These are phyloP conservation scores for Itoplectis maculator DNA, from an alignment of 2,888 invertebrate genomes.

Conservation along the genomic window DNA sequence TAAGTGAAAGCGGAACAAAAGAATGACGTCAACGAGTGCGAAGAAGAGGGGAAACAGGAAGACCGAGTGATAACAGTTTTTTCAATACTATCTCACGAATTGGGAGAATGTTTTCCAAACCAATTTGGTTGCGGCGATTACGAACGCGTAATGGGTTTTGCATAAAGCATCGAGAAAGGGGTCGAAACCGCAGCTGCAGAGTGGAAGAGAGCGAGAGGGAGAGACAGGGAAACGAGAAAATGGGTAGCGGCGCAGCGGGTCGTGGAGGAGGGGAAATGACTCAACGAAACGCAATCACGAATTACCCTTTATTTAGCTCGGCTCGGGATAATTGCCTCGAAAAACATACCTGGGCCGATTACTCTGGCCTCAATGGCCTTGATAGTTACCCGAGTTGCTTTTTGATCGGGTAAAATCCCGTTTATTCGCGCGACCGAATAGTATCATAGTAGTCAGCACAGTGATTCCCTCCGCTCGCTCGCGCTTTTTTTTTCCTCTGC, in stretches of 20 bases:
- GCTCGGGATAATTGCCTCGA: conserved; percentile 40
- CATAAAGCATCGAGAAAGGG: conserved; percentile 48
- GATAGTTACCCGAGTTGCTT: conserved; percentile 50
- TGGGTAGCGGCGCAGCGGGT: not conserved
- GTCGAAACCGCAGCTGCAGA: conserved; percentile 21
- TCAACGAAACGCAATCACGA: conserved; percentile 48
- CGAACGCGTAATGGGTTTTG: conserved; percentile 43
- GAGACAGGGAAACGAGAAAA: conserved; percentile 23
- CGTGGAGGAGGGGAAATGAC: conserved; percentile 19
- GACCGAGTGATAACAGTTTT: conserved; percentile 24
- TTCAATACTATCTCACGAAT: conserved; percentile 25
- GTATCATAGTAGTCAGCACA: conserved; percentile 30
- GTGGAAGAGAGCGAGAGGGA: conserved; percentile 16
- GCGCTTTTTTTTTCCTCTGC: not conserved
- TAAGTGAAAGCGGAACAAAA: not conserved
- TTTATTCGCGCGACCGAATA: conserved; percentile 35
- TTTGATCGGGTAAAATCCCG: conserved; percentile 41
- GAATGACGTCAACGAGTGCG: not conserved
- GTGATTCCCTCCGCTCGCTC: conserved; percentile 15
- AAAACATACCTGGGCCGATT: conserved; percentile 45
- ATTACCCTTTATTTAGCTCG: conserved; percentile 50
- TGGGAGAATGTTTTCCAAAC: conserved; percentile 34
- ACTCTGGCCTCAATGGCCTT: conserved; percentile 35
- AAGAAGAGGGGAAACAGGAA: not conserved
- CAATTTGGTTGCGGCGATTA: conserved; percentile 41